Conservation (phyloP, 2,888 invertebrate genomes). For the Oithona nana region DNA sequence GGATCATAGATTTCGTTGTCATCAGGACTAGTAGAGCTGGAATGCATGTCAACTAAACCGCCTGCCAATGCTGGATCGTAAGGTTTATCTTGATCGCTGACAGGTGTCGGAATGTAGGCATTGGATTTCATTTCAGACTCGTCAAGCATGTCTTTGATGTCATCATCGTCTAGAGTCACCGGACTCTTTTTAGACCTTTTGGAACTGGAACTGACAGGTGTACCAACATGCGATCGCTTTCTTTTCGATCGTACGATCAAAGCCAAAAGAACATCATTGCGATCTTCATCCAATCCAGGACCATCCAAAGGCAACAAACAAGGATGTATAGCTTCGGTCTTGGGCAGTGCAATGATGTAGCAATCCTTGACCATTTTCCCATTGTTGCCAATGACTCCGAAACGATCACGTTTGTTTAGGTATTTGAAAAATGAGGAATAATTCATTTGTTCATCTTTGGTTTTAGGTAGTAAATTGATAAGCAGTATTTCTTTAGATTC, state of each 20-base stretch:
- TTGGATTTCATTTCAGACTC: neutral
- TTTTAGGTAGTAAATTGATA: conserved; percentile 56
- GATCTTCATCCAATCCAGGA: neutral
- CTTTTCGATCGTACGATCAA: conserved; percentile 5
- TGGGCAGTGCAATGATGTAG: conserved; percentile 68
- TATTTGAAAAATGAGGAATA: conserved; percentile 72
- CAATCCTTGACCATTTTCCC: conserved; percentile 74
- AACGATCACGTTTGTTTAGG: conserved; percentile 30
- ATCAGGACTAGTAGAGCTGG: neutral
- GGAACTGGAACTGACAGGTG: neutral
- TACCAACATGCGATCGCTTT: neutral
- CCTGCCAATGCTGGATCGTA: neutral
- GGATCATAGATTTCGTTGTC: conserved; percentile 14
- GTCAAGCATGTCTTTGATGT: neutral
- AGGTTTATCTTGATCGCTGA: neutral
- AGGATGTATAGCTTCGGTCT: conserved; percentile 45
- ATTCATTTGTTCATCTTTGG: conserved; percentile 60
- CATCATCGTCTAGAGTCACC: neutral
- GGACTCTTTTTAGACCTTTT: neutral
- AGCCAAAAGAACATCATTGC: neutral
- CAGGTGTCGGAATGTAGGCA: neutral
- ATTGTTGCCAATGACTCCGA: conserved; percentile 54
- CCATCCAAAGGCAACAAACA: conserved; percentile 25
- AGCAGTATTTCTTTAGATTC: conserved; percentile 47
- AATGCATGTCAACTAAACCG: neutral